These are phyloP conservation scores for Cynoglossus semilaevis DNA, from an alignment of 2,113 vertebrate genomes.

Conservation along the genomic window DNA sequence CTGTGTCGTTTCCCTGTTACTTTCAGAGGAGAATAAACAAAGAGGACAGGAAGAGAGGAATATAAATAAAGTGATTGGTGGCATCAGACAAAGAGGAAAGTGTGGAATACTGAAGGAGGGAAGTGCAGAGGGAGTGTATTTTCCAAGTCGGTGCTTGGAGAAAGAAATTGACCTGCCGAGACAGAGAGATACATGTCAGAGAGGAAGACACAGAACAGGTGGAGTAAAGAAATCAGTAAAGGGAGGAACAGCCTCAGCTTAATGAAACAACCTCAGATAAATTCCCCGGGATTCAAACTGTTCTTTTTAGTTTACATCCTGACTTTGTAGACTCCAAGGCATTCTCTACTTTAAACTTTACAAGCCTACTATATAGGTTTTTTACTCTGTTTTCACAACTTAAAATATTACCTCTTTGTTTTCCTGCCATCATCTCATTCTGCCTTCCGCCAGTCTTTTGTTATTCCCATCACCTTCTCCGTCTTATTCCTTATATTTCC, in stretches of 20 bases:
- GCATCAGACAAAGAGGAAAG: conserved; percentile 17
- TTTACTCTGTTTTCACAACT: not conserved
- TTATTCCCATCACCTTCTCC: conserved; percentile 17
- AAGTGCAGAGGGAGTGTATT: conserved; percentile 34
- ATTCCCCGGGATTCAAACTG: not conserved
- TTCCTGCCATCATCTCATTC: conserved; percentile 16
- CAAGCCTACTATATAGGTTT: not conserved
- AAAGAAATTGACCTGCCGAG: conserved; percentile 42
- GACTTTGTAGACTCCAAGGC: not conserved
- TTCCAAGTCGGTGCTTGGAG: conserved; percentile 49
- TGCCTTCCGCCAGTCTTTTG: conserved; percentile 8
- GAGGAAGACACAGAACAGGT: not conserved
- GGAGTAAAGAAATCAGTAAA: not conserved
- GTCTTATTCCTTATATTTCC: conserved; percentile 29
- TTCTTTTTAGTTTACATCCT: not conserved
- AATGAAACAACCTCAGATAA: conserved; percentile 3
- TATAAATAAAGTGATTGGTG: conserved; percentile 42
- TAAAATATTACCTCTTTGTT: not conserved
- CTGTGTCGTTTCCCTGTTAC: conserved; percentile 23
- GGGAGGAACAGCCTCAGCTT: not conserved
- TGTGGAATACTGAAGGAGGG: conserved; percentile 23
- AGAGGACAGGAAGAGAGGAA: conserved; percentile 29
- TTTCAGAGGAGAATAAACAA: conserved; percentile 38
- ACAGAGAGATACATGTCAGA: conserved; percentile 17
- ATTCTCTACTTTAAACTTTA: not conserved